Percentiles rank a stretch among this genome's conserved stretches.
phyloP scores from a whole-genome alignment of 2,888 invertebrate species.

The Pachliopta kotzebuea region DNA sequence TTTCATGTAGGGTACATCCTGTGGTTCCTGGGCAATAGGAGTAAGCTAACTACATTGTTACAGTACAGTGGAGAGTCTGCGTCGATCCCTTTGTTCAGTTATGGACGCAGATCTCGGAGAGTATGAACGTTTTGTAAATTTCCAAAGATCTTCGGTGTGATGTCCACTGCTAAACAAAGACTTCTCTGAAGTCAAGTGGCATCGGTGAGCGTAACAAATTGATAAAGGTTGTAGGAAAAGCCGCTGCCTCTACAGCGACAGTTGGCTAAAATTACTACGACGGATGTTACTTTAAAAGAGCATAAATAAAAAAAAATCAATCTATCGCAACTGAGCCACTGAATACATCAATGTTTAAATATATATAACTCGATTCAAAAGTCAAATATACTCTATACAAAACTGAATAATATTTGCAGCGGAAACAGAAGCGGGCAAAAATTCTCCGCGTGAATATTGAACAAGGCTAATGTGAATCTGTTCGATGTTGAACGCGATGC shows the following conservation, averaged over 20 bases:
- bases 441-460: background rate
- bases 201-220: too few relatives aligned
- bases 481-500: constrained; percentile 22
- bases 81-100: too few relatives aligned
- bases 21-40: constrained; percentile 23
- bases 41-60: constrained; percentile 9
- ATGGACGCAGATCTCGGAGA: too few relatives aligned
- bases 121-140: too few relatives aligned
- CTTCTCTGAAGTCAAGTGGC: too few relatives aligned
- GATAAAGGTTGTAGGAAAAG: too few relatives aligned
- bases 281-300: too few relatives aligned
- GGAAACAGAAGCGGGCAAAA: background rate
- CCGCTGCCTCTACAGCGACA: too few relatives aligned
- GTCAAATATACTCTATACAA: background rate
- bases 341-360: constrained; percentile 12
- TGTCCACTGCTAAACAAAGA: too few relatives aligned
- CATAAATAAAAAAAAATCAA: too few relatives aligned
- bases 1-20: constrained; percentile 16
- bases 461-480: constrained; percentile 8
- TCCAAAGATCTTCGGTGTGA: too few relatives aligned
- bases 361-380: constrained; percentile 6
- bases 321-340: background rate
- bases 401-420: constrained; percentile 16
- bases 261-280: too few relatives aligned
- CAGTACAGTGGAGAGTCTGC: constrained; percentile 1